Evolutionary conservation across 2,797 vertebrate genomes (phyloP).

Genomic region (Gobionotothen gibberifrons): DNA sequence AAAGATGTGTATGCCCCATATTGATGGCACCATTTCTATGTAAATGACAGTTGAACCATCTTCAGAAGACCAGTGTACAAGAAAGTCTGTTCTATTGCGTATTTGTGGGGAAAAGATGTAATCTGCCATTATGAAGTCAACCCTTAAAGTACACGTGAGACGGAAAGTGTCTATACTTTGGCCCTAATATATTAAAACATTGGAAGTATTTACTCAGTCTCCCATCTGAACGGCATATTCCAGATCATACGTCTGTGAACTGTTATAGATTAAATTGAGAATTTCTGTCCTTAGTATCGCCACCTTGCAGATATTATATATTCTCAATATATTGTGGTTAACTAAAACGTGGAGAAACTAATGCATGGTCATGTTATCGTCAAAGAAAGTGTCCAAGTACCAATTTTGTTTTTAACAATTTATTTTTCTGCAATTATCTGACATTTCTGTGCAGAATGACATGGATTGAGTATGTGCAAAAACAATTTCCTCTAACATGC

Average conservation of each 20-base stretch:
- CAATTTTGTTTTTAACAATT: constrained; percentile 75
- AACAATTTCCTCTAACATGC: constrained; percentile 73
- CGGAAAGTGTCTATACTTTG: constrained; percentile 71
- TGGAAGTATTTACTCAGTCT: constrained; percentile 88
- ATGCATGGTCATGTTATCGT: constrained; percentile 84
- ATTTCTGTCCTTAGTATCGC: constrained; percentile 79
- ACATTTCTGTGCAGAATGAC: constrained; percentile 76
- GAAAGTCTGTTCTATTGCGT: constrained; percentile 78
- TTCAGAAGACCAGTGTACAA: constrained; percentile 79
- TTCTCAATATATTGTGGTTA: constrained; percentile 83
- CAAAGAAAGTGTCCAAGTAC: constrained; percentile 82
- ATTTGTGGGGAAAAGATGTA: constrained; percentile 67
- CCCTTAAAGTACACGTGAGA: constrained; percentile 66
- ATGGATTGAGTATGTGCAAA: constrained; percentile 76
- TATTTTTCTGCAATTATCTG: constrained; percentile 75
- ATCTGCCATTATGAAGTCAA: constrained; percentile 75
- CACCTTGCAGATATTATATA: constrained; percentile 83
- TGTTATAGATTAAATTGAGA: constrained; percentile 73
- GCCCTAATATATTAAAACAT: constrained; percentile 83
- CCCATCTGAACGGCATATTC: constrained; percentile 80
- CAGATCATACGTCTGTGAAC: constrained; percentile 79
- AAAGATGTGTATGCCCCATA: constrained; percentile 89
- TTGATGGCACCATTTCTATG: constrained; percentile 90
- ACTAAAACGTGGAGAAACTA: constrained; percentile 80
- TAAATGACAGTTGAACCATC: constrained; percentile 83